Base-by-base conservation (phyloP, 1,140 invertebrate species). In the Contarinia nasturtii region DNA sequence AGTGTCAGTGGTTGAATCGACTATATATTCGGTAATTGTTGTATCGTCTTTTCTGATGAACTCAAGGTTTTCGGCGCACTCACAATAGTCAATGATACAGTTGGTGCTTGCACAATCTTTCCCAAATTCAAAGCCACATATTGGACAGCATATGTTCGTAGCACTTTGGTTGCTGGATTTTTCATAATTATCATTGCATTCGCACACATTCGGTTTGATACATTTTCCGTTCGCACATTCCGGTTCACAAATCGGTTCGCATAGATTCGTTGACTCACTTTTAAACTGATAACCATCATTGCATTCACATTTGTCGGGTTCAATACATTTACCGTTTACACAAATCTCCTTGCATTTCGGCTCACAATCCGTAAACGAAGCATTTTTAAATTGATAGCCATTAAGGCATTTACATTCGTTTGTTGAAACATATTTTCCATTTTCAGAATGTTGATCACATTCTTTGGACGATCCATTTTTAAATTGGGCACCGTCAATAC, bases 251-350 rank as follows among this genome's bases (percentile, higher is more conserved):
- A 19, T 11, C n/a, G 46, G 46, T n/a, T 38, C 20, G 33, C 46
- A 47, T 12, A 5, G 7, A 38, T 34, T 37, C 7, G 18, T 27
- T 1, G 42, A 44, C 12, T 15, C 21, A 44, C 2, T 18, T 20
- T 44, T 14, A 2, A 44, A 19, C 7, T 15, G 18, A 44, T 44
- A 44, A 17, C 19, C 19, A 19, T 44, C 42, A 19, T 8, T 14
- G 42, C 42, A 44, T 14, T 15, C 14, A 19, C 42, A 44, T 14
- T 22, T 8, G 12, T 20, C 7, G 2, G 42, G 42, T 19, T 3
- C 7, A 18, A 20, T 19, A 22, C 42, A 44, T 19, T 59, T 22
- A 5, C 42, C 48, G 38, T 57, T 50, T 33, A 15, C 15, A 12
- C 21, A 45, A 20, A 3, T 14, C 17, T 3, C 4, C 11, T 11